phyloP scores from a whole-genome alignment of 2,797 vertebrate species.

The Sylvilagus floridanus region DNA sequence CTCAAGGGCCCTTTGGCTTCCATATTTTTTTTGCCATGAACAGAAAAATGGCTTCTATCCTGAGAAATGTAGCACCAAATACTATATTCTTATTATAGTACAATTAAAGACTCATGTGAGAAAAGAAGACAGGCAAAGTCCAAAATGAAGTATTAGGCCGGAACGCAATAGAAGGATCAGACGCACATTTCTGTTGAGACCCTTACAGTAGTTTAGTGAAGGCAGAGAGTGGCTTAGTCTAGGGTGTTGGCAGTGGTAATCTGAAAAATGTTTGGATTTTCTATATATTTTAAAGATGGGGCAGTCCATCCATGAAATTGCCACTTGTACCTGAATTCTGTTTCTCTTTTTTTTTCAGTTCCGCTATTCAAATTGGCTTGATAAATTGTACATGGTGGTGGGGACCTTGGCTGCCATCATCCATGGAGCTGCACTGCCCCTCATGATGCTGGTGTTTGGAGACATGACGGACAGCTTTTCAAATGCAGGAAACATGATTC shows the following conservation, averaged over 20 bases:
- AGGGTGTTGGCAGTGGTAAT: background rate
- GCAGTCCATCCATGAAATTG: background rate
- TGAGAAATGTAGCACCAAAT: slow-evolving; percentile 43
- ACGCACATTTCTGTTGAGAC: background rate
- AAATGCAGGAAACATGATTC: background rate
- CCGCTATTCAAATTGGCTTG: slow-evolving; percentile 91
- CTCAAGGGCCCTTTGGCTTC: background rate
- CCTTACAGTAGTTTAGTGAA: background rate
- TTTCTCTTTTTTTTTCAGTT: slow-evolving; percentile 89
- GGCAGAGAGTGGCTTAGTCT: background rate
- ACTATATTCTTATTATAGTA: background rate
- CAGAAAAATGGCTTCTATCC: slow-evolving; percentile 8
- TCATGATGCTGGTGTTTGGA: slow-evolving; percentile 94
- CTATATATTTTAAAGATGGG: background rate
- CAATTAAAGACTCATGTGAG: background rate
- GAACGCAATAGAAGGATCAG: slow-evolving; percentile 36
- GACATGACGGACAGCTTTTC: slow-evolving; percentile 95
- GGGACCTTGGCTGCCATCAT: slow-evolving; percentile 89
- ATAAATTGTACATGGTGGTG: slow-evolving; percentile 90
- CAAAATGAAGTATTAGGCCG: slow-evolving; percentile 31
- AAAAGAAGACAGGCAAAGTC: background rate
- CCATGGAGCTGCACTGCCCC: slow-evolving; percentile 92
- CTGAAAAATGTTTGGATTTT: slow-evolving; percentile 48
- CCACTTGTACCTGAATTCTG: background rate
- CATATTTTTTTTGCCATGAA: background rate